These are phyloP conservation scores for Alectura lathami DNA, from an alignment of 2,113 vertebrate species.

Conservation along the genomic window DNA sequence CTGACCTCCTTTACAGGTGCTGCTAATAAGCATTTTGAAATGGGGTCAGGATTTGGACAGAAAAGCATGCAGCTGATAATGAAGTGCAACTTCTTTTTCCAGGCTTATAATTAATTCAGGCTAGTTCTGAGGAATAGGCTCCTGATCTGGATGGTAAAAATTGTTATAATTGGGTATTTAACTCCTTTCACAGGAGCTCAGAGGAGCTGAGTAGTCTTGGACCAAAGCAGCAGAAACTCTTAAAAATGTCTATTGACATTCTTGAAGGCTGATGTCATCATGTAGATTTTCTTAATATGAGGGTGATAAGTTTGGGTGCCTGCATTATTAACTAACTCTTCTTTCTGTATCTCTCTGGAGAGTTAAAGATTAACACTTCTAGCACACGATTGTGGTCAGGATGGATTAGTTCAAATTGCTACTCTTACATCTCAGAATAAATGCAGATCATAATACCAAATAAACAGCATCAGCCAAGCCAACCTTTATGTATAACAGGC, in stretches of 20 bases:
- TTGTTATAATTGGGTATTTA: constrained; percentile 63
- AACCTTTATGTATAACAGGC: background rate
- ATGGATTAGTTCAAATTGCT: background rate
- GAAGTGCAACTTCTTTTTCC: constrained; percentile 18
- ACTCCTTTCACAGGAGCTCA: constrained; percentile 13
- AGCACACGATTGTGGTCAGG: background rate
- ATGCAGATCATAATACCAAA: background rate
- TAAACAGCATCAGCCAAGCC: background rate
- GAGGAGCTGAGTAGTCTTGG: constrained; percentile 1
- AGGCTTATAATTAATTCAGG: background rate
- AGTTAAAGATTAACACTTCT: background rate
- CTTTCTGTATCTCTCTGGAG: background rate
- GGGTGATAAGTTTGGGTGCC: background rate
- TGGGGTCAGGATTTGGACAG: background rate
- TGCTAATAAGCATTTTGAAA: constrained; percentile 35
- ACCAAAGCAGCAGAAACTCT: constrained; percentile 23
- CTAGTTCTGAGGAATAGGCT: constrained; percentile 42
- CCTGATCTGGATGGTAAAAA: constrained; percentile 38
- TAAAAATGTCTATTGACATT: constrained; percentile 32
- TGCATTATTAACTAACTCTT: constrained; percentile 13
- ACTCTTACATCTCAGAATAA: background rate
- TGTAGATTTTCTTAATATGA: background rate
- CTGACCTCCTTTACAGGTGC: background rate
- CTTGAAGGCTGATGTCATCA: background rate
- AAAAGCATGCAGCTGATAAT: background rate